Base-by-base conservation (phyloP, 2,888 invertebrate species). In the Kuschelorhynchus macadamiae region DNA sequence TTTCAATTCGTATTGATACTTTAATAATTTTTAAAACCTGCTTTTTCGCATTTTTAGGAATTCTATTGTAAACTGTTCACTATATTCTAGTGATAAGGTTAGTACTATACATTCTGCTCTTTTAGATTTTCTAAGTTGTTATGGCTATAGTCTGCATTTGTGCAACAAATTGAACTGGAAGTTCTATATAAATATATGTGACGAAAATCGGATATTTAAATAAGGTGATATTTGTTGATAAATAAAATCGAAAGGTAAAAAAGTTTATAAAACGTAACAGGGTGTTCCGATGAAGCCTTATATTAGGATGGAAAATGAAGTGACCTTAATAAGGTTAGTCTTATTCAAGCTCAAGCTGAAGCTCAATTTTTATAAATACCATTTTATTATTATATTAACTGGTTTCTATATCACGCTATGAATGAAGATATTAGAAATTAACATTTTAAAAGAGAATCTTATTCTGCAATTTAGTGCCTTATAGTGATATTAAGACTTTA, bases 81-180 rank as follows among this genome's bases (percentile, higher is more conserved):
- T 50, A 33, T 33, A 50, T 32, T 46, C 16, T 46, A 57, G 56
- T 57, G 56, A 57, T 57, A 55, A 30, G 42, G 42, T 42, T 42
- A 41, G 18, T 25, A 16, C 50, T 25, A 42, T 52, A 52, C 61
- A 61, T 61, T 61, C 61, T 52, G 44, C 32, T 42, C 3, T 9
- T 9, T 32, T 52, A 52, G 52, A 50, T 52, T 61, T 61, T 61
- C 12, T 39, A n/a, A 33, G 8, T 17, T 46, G 25, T 30, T 30
- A 41, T 47, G 36, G 39, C 50, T 60, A 50, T 60, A 49, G 18
- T 49, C 57, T 16, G 46, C 21, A 20, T 57, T 57, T 33, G 18
- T 36, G 17, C 36, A 18, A 33, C 8, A 46, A 55, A 55, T 11
- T 44, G 30, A 56, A 33, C 4, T 36, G 16, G 25, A 25, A 25